Percentiles rank a stretch among this genome's conserved stretches.
phyloP scores from a whole-genome alignment of 2,113 vertebrate genomes.

The Cygnus atratus region DNA sequence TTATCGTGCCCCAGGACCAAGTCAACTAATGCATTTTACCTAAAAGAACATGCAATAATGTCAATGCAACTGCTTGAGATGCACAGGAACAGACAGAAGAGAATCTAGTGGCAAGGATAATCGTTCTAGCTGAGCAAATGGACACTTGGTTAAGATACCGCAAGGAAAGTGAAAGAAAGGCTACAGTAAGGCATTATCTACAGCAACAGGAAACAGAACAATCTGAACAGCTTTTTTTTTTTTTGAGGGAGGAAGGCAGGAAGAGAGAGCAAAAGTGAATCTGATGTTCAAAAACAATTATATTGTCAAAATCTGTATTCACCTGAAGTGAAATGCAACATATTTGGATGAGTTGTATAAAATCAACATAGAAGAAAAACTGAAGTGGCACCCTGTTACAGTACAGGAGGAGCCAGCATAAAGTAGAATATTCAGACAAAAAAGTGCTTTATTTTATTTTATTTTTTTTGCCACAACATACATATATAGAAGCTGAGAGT shows the following conservation, averaged over 20 bases:
- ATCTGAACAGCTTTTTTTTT: background rate
- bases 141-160: background rate
- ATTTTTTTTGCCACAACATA: background rate
- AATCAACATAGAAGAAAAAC: background rate
- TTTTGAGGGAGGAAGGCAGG: background rate
- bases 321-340: background rate
- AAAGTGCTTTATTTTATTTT: background rate
- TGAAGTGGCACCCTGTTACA: background rate
- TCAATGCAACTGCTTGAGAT: rapidly evolving
- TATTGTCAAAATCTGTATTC: background rate
- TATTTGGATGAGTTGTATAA: background rate
- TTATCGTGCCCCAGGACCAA: background rate
- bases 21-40: background rate
- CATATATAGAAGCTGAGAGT: background rate
- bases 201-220: background rate
- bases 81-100: background rate
- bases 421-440: background rate
- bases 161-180: background rate
- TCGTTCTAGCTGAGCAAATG: background rate
- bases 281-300: background rate
- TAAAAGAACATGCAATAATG: background rate
- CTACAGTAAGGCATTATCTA: background rate
- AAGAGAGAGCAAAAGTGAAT: background rate
- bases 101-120: background rate
- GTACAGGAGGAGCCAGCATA: background rate